Evolutionary conservation across 2,797 vertebrate species (phyloP).

Genomic region (Coregonus sp.): DNA sequence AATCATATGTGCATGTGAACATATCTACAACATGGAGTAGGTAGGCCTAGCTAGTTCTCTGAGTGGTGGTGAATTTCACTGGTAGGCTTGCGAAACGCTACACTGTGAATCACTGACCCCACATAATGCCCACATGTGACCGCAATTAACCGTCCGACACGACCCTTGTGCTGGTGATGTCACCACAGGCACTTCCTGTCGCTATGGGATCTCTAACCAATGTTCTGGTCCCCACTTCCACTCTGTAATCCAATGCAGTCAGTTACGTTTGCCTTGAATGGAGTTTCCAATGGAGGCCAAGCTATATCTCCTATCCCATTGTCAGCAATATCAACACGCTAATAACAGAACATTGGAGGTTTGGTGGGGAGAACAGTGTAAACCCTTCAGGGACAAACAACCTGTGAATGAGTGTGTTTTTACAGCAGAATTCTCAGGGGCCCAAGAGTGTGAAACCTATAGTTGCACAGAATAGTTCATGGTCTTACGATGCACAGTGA

Average conservation of each 20-base stretch:
- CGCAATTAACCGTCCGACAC: constrained; percentile 10
- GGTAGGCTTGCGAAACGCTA: neutral
- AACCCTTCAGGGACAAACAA: constrained; percentile 20
- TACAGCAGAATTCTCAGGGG: constrained; percentile 41
- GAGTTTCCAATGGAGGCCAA: neutral
- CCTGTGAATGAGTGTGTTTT: constrained; percentile 37
- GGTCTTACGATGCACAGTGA: neutral
- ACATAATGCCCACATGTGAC: constrained; percentile 45
- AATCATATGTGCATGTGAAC: neutral
- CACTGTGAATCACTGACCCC: constrained; percentile 21
- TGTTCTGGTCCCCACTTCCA: neutral
- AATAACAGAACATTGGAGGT: constrained; percentile 54
- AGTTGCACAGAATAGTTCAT: constrained; percentile 17
- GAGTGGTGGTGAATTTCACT: neutral
- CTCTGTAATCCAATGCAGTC: neutral
- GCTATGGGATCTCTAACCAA: constrained; percentile 1
- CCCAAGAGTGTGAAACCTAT: constrained; percentile 47
- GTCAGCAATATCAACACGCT: constrained; percentile 34
- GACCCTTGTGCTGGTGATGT: constrained; percentile 34
- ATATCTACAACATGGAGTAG: neutral
- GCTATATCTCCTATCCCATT: too few species aligned
- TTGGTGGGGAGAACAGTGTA: constrained; percentile 34
- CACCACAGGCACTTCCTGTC: constrained; percentile 38
- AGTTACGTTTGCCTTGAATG: neutral
- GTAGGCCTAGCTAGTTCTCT: neutral